These are phyloP conservation scores for Automeris io DNA, from an alignment of 2,888 invertebrate genomes.

Conservation along the genomic window DNA sequence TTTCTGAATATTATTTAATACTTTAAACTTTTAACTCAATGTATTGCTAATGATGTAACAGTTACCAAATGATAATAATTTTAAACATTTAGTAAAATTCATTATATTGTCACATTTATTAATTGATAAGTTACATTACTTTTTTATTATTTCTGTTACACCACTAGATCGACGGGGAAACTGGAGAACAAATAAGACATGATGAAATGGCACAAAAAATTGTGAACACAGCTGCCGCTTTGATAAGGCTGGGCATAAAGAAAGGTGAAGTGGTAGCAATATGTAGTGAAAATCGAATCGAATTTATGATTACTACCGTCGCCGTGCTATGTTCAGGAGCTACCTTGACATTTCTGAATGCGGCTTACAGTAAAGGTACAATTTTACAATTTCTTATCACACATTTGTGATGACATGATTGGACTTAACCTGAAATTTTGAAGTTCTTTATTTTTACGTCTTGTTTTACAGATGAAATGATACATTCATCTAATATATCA, in stretches of 20 bases:
- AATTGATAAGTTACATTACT: not conserved
- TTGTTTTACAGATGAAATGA: slow-evolving; percentile 12
- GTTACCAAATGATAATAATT: no score
- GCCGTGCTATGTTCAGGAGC: slow-evolving; percentile 25
- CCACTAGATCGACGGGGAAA: slow-evolving; percentile 21
- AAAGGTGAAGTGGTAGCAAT: slow-evolving; percentile 42
- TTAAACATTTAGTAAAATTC: no score
- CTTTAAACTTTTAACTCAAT: no score
- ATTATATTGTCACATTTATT: not conserved
- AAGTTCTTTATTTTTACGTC: no score
- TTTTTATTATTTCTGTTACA: not conserved
- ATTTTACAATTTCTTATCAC: not conserved
- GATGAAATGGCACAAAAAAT: slow-evolving; percentile 33
- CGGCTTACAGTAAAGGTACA: slow-evolving; percentile 13
- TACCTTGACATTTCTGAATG: slow-evolving; percentile 8
- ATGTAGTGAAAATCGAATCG: slow-evolving; percentile 46
- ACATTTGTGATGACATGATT: no score
- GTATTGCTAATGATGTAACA: no score
- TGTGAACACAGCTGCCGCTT: slow-evolving; percentile 32
- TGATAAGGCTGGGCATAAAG: slow-evolving; percentile 32
- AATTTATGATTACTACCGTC: slow-evolving; percentile 32
- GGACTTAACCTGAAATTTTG: no score
- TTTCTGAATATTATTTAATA: no score
- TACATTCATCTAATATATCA: slow-evolving; percentile 12
- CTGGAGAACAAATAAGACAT: slow-evolving; percentile 34